Evolutionary conservation across 2,797 vertebrate species (phyloP), one percentile per base, ranked within the genome.

Genomic region (Phataginus tricuspis): DNA sequence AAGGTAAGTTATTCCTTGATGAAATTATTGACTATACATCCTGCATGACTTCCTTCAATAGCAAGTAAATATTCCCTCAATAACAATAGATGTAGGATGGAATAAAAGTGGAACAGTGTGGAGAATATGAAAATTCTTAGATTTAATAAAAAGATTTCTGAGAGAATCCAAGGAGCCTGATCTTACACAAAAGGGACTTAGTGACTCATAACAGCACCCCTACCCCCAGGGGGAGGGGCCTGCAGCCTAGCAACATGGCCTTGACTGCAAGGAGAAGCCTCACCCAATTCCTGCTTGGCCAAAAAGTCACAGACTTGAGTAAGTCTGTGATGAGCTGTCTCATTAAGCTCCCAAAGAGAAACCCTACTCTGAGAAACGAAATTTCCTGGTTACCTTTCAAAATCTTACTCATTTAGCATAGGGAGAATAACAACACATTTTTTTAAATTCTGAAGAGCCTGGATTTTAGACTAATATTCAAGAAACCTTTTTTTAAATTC

Each of bases 1-100:
- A 94, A 94, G 95, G 93, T 96, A 74, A 91, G 84, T 96, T 97
- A 95, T 84, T 96, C 90, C 92, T 96, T 96, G 93, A 96, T 96
- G 87, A 97, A 95, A 95, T 97, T 96, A 95, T 92, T n/a, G 94
- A 95, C 94, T 95, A 8, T 39, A 23, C 45, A 59, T 96, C 94
- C 92, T 66, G 34, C 63, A 74, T 86, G 95, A 39, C 71, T 91
- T 59, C 72, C 94, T 93, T 94, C 74, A 45, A 69, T 14, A 96
- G 90, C 77, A 59, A 95, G 95, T 95, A 94, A 97, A 96, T 93
- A 97, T 93, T 94, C 93, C 90, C 93, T 93, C 91, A 86, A 23
- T 89, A 91, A 91, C 96, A 96, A 72, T 63, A 87, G 92, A 45
- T 37, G 39, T 90, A 77, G 57, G 27, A 34, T 74, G 94, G 72